Conservation (phyloP, 2,113 vertebrate species). For the Cottus gobio region DNA sequence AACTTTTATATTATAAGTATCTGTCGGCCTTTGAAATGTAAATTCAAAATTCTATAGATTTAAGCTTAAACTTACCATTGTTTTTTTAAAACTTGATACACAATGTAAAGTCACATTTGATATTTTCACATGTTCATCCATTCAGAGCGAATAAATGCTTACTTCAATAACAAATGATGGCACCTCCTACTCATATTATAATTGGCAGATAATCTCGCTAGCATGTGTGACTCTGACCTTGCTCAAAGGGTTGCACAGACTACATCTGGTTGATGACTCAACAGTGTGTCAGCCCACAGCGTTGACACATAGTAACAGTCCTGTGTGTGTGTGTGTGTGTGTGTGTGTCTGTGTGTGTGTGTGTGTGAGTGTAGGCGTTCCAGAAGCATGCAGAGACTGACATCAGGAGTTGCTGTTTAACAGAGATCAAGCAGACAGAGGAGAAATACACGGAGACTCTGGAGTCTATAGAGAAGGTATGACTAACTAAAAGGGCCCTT, state of each 20-base stretch:
- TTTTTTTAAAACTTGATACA: neutral
- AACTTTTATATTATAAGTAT: neutral
- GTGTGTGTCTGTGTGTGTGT: conserved; percentile 33
- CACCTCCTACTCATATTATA: neutral
- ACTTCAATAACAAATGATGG: neutral
- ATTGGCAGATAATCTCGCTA: neutral
- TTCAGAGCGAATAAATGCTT: neutral
- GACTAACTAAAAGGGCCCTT: neutral
- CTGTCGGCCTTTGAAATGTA: neutral
- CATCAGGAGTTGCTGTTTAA: conserved; percentile 93
- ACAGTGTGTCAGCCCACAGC: conserved; percentile 37
- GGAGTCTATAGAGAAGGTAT: conserved; percentile 95
- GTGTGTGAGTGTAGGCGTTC: conserved; percentile 70
- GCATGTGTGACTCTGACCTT: conserved; percentile 28
- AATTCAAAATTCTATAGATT: neutral
- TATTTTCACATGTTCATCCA: neutral
- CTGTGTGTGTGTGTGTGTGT: conserved; percentile 30
- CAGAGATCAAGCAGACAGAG: conserved; percentile 97
- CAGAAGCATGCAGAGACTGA: conserved; percentile 94
- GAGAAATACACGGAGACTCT: conserved; percentile 98
- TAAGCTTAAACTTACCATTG: too few relatives aligned
- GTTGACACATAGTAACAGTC: conserved; percentile 25
- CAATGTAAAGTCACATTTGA: neutral
- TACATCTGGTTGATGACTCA: conserved; percentile 42
- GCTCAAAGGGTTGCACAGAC: neutral